Evolutionary conservation across 1,140 invertebrate genomes (phyloP).

Genomic region (Ostrea edulis): DNA sequence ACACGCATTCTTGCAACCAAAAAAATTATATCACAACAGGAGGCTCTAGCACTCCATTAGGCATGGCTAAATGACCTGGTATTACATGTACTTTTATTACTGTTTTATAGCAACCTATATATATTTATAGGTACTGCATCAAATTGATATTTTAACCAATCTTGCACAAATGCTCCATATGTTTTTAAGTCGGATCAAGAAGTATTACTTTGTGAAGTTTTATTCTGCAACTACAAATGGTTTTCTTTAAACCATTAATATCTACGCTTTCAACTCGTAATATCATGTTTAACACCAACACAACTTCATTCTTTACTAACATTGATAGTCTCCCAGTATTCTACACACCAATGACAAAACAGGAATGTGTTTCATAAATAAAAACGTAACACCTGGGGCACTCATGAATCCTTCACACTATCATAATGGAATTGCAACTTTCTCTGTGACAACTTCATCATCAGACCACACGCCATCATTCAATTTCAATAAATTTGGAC

Average conservation of each 20-base stretch:
- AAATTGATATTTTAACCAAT: not conserved
- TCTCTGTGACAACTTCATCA: not conserved
- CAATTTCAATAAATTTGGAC: not conserved
- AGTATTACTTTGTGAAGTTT: not conserved
- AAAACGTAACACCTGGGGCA: not conserved
- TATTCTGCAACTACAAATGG: not conserved
- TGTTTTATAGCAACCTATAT: not conserved
- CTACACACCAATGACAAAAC: not conserved
- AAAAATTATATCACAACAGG: slow-evolving; percentile 32
- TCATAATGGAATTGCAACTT: not conserved
- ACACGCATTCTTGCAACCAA: slow-evolving; percentile 19
- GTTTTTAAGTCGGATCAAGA: not conserved
- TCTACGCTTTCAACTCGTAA: not conserved
- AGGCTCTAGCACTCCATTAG: not conserved
- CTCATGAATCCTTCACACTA: not conserved
- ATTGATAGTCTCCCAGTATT: not conserved
- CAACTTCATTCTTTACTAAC: slow-evolving; percentile 4
- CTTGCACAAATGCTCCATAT: not conserved
- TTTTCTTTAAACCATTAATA: not conserved
- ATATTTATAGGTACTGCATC: not conserved
- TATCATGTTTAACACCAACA: slow-evolving; percentile 3
- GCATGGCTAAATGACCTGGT: slow-evolving; percentile 8
- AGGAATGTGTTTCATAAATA: slow-evolving; percentile 32
- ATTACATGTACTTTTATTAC: not conserved
- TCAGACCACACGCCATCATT: not conserved